phyloP scores from a whole-genome alignment of 2,113 vertebrate genomes.

The Micronycteris hirsuta region DNA sequence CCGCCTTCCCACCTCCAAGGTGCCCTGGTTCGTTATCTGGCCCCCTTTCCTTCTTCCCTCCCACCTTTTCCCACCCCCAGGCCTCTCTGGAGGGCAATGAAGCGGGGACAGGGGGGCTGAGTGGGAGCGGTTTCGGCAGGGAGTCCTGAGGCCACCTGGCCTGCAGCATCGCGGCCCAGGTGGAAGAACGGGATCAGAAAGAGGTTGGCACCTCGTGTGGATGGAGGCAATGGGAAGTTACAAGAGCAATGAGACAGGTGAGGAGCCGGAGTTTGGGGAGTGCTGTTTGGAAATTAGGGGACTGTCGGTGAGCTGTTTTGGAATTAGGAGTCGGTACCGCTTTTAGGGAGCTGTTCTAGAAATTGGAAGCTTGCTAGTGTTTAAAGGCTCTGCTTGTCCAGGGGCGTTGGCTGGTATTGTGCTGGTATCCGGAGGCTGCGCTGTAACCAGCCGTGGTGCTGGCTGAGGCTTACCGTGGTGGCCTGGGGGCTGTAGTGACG shows the following conservation, averaged over 20 bases:
- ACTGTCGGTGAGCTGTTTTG: background rate
- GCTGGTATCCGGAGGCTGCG: background rate
- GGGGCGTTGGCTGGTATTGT: slow-evolving; percentile 27
- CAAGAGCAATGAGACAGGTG: slow-evolving; percentile 58
- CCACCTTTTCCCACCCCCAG: background rate
- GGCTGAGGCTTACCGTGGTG: background rate
- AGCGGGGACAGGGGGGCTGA: background rate
- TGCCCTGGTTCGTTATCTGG: background rate
- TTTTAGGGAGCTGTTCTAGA: slow-evolving; percentile 34
- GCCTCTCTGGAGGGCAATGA: background rate
- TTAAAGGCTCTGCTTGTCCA: slow-evolving; percentile 35
- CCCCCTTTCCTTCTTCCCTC: background rate
- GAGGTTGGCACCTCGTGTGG: slow-evolving; percentile 13
- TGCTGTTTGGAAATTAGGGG: slow-evolving; percentile 1
- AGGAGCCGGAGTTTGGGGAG: background rate
- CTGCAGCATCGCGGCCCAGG: background rate
- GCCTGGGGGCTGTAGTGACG: slow-evolving; percentile 11
- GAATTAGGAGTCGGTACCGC: background rate
- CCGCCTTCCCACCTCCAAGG: background rate
- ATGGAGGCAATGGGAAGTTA: slow-evolving; percentile 47
- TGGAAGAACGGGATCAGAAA: slow-evolving; percentile 27
- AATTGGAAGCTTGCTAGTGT: background rate
- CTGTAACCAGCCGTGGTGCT: background rate
- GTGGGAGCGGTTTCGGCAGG: background rate
- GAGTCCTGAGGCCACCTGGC: background rate